Evolutionary conservation across 2,797 vertebrate genomes (phyloP).

Genomic region (Phaenicophaeus curvirostris): DNA sequence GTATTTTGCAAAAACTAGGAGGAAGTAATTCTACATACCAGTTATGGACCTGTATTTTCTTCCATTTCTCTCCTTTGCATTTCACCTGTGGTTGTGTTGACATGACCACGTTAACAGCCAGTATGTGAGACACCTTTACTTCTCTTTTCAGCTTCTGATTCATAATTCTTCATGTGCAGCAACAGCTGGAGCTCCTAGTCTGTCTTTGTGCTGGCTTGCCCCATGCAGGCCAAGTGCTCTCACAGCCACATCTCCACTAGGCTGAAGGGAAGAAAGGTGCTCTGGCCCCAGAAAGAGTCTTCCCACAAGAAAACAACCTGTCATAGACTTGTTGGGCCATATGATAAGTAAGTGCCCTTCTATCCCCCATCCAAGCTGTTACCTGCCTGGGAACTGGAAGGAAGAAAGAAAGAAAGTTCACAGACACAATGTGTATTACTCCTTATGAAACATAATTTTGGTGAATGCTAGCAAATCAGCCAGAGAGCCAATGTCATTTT

Average conservation of each 20-base stretch:
- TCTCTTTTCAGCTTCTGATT: not conserved
- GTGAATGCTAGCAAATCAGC: not conserved
- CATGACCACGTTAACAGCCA: not conserved
- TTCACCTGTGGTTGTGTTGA: not conserved
- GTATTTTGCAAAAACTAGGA: not conserved
- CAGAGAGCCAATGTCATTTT: not conserved
- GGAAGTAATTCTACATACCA: not conserved
- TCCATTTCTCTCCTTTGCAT: not conserved
- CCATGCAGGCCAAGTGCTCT: fast-evolving
- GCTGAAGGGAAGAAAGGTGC: not conserved
- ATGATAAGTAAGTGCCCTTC: fast-evolving
- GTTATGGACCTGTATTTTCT: not conserved
- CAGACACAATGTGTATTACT: not conserved
- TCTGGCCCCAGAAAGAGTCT: not conserved
- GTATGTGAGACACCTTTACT: not conserved
- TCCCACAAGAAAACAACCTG: too few species aligned
- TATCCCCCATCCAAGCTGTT: not conserved
- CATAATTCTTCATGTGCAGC: not conserved
- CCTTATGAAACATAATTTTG: not conserved
- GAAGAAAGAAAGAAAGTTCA: not conserved
- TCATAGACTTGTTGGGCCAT: not conserved
- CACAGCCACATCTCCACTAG: fast-evolving
- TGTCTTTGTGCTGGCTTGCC: fast-evolving
- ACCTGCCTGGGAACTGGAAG: not conserved
- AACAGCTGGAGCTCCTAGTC: fast-evolving